A percentile compares a stretch with the other conserved stretches of the same genome.
Conservation (phyloP, 2,888 invertebrate genomes). For the Tenthredo distinguenda region DNA sequence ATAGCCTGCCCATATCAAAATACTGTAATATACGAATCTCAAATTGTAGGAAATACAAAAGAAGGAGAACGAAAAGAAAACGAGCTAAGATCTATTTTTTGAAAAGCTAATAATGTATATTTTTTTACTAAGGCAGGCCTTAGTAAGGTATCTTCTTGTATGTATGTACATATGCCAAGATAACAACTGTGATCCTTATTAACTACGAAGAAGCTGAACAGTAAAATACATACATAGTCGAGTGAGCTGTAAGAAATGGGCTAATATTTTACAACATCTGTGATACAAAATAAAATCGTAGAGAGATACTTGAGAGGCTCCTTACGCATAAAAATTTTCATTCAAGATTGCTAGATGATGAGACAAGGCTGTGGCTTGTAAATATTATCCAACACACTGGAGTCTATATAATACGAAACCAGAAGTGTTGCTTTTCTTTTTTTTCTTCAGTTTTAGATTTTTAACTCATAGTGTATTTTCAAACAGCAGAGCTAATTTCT, state of each 20-base stretch:
- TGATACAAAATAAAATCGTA: constrained; percentile 72
- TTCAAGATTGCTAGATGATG: constrained; percentile 44
- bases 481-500: constrained; percentile 21
- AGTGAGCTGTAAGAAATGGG: constrained; percentile 65
- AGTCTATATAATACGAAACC: background rate
- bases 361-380: constrained; percentile 27
- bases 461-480: background rate
- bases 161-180: constrained; percentile 50
- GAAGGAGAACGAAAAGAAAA: constrained; percentile 62
- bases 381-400: constrained; percentile 19
- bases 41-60: constrained; percentile 71
- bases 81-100: constrained; percentile 77
- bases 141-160: constrained; percentile 70
- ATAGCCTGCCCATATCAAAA: constrained; percentile 72
- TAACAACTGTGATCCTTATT: constrained; percentile 64
- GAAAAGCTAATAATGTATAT: constrained; percentile 76
- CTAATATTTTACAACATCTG: constrained; percentile 78
- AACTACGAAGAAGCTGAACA: constrained; percentile 47
- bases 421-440: background rate
- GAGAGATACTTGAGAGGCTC: constrained; percentile 50
- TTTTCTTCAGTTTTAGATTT: background rate
- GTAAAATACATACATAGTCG: constrained; percentile 55
- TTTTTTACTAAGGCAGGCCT: constrained; percentile 78
- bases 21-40: constrained; percentile 69
- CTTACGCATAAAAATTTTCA: constrained; percentile 49